phyloP scores from a whole-genome alignment of 2,888 invertebrate genomes.

The Salpingus planirostris region DNA sequence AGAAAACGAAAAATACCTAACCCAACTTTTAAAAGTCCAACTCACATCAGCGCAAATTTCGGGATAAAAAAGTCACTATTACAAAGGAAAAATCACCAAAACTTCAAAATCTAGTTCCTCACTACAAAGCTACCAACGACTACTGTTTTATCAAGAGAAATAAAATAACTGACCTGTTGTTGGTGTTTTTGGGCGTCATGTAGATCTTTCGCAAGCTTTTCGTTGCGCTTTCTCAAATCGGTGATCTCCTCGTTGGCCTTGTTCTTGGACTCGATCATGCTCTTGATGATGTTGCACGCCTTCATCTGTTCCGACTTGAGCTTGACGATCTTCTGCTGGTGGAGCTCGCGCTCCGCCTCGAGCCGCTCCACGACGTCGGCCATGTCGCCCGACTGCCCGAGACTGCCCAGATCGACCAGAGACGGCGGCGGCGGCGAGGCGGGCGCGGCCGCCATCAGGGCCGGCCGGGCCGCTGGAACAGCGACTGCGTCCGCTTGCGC shows the following conservation, averaged over 20 bases:
- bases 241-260: conserved; percentile 32
- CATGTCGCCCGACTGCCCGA: conserved; percentile 9
- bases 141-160: too few relatives aligned
- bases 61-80: too few relatives aligned
- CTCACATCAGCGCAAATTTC: too few relatives aligned
- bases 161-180: too few relatives aligned
- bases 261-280: conserved; percentile 33
- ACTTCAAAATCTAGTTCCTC: too few relatives aligned
- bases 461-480: conserved; percentile 5
- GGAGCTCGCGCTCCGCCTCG: conserved; percentile 20
- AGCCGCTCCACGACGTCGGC: conserved; percentile 13
- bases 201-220: conserved; percentile 23
- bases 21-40: too few relatives aligned
- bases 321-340: conserved; percentile 29
- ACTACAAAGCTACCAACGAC: too few relatives aligned
- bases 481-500: conserved; percentile 27
- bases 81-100: too few relatives aligned
- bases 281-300: conserved; percentile 39
- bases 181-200: too few relatives aligned
- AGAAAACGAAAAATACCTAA: too few relatives aligned
- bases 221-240: conserved; percentile 28
- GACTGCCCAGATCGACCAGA: conserved; percentile 1
- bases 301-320: conserved; percentile 38
- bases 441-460: conserved; percentile 3
- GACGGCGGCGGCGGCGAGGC: conserved; percentile 8